Evolutionary conservation across 2,797 vertebrate genomes (phyloP), one percentile per base, ranked within the genome.

Genomic region (Poecile montanus): DNA sequence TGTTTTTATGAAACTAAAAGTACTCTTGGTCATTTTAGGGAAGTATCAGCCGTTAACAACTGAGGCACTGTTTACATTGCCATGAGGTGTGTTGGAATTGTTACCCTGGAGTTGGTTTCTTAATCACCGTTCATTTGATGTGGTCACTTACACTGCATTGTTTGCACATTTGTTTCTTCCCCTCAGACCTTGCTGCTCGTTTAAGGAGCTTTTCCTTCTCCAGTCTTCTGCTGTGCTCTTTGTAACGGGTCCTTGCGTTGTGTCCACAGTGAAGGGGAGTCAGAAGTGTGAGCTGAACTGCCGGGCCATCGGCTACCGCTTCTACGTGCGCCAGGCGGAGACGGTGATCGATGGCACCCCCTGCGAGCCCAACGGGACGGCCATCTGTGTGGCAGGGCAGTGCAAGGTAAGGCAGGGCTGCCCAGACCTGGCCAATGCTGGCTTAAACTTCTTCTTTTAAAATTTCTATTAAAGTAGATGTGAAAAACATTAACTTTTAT

Each of bases 231-330:
- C 47, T 20, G 44, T 45, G 42, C 15, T 25, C 3, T 34, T 34
- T 61, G 10, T 89, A 83, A 88, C 2, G 16, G 36, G 26, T 20
- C 36, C 13, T 65, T 51, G 10, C 18, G 13, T 91, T 85, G 15
- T 92, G 76, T 78, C 61, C 50, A 0, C 72, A 99, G 99, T 98
- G 86, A 98, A 98, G 32, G 98, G 95, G 16, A 98, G 97, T 60
- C 98, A 98, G 90, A 98, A 98, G 36, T 99, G 99, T 68, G 98
- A 99, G 87, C 97, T 99, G 80, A 99, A 99, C 93, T 99, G 99
- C 94, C 98, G 99, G 7, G 99, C 99, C 0, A 96, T 98, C 10
- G 99, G 99, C 29, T 99, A 99, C 97, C 98, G 99, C 26, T 99
- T 99, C 98, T 99, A 99, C 0, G 99, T 99, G 42, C 98, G 98